Evolutionary conservation across 2,797 vertebrate species (phyloP).

Genomic region (Triplophysa yarkandensis): DNA sequence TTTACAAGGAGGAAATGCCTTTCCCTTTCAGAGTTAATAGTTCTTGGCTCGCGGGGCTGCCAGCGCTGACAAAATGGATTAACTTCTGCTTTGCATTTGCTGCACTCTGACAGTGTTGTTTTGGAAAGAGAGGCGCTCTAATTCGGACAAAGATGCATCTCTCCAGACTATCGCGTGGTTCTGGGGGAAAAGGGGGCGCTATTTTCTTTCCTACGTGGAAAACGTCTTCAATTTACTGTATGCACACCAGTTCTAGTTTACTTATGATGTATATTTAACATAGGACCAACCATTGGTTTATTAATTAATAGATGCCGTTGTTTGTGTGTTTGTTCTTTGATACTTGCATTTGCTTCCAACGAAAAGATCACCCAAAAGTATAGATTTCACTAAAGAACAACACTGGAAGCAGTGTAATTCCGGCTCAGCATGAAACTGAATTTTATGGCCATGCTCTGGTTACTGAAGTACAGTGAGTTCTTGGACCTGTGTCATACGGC

Average conservation of each 20-base stretch:
- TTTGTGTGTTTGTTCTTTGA: no score
- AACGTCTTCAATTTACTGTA: neutral
- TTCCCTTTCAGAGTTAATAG: slow-evolving; percentile 83
- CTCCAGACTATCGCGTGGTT: slow-evolving; percentile 19
- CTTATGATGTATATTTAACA: no score
- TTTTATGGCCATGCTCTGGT: slow-evolving; percentile 73
- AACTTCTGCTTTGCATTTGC: slow-evolving; percentile 75
- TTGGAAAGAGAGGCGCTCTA: slow-evolving; percentile 68
- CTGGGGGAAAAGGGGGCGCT: slow-evolving; percentile 16
- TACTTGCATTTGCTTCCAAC: slow-evolving; percentile 15
- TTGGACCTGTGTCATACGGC: slow-evolving; percentile 62
- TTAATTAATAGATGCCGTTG: no score
- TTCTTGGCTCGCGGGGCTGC: slow-evolving; percentile 75
- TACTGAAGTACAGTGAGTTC: slow-evolving; percentile 72
- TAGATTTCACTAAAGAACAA: slow-evolving; percentile 47
- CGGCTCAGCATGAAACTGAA: slow-evolving; percentile 64
- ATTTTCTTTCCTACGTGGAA: slow-evolving; percentile 40
- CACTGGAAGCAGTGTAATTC: slow-evolving; percentile 61
- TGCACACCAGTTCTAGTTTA: neutral
- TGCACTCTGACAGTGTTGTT: slow-evolving; percentile 72
- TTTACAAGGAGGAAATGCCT: slow-evolving; percentile 87
- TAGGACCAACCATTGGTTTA: no score
- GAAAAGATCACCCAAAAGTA: slow-evolving; percentile 6
- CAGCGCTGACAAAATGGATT: slow-evolving; percentile 82
- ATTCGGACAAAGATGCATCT: slow-evolving; percentile 73